Base-by-base conservation (phyloP, 2,888 invertebrate genomes). In the Euplagia quadripunctaria region DNA sequence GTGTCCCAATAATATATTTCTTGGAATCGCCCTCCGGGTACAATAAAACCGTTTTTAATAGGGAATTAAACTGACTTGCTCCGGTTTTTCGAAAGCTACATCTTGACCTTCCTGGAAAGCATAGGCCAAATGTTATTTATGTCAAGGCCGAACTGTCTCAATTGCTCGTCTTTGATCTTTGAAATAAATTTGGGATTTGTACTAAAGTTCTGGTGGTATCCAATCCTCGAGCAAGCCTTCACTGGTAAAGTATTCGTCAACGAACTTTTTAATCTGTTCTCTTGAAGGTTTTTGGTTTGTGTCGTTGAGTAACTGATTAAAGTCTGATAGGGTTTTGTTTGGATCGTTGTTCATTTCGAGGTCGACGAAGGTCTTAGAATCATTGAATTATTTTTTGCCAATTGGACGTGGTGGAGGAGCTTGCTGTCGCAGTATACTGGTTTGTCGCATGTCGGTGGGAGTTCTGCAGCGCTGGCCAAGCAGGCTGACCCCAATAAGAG, bases 1-100 rank as follows among this genome's bases (percentile, higher is more conserved):
- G 98, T 97, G 87, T 98, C 98, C 98, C 98, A 98, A 89, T 98
- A 98, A 90, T 98, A 98, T 72, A 97, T 95, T 87, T 97, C 98
- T 85, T 95, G 93, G 94, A 98, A 96, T 89, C 98, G 86, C 79
- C 98, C 96, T 82, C 98, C 97, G 20, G 96, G 98, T 82, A 96
- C 97, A 52, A 97, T 96, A 77, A 97, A 97, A 11, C 97, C 97
- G 77, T 98, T 94, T 0, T 97, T 96, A 1, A 98, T 96, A 69
- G 97, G n/a, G 97, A 51, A 98, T 96, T 63, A 98, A 96, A 64
- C 98, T 98, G 88, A 97, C 96, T 74, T 95, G 92, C 69, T 97
- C 93, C 72, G 97, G 94, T 80, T 96, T 94, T 16, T 96, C 87
- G 1, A 90, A 87, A 0, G 97, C 97, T 64, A 94, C 94, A 0